A percentile compares a stretch with the other conserved stretches of the same genome.
phyloP scores from a whole-genome alignment of 2,797 vertebrate genomes.

The Scleropages formosus region DNA sequence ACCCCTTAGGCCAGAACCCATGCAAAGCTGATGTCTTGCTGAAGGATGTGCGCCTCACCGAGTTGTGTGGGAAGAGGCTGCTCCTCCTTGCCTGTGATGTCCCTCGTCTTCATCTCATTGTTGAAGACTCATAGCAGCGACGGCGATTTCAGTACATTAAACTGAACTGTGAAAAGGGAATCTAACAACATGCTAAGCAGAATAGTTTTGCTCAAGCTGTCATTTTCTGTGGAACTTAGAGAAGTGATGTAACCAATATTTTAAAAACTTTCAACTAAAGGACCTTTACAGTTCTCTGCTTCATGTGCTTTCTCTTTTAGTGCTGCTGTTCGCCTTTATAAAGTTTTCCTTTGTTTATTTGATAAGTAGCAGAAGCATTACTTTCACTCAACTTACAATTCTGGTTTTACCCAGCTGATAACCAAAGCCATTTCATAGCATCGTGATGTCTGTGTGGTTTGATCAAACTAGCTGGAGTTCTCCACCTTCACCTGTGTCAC shows the following conservation, averaged over 20 bases:
- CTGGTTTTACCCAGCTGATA: conserved; percentile 19
- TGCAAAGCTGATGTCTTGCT: conserved; percentile 14
- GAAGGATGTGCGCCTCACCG: conserved; percentile 51
- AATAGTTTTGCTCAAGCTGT: no score
- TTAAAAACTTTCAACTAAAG: background rate
- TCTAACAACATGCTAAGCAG: background rate
- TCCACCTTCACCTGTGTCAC: background rate
- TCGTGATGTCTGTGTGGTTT: background rate
- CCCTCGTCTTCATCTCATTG: no score
- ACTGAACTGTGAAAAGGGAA: conserved; percentile 37
- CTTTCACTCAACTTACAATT: background rate
- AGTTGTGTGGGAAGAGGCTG: conserved; percentile 9
- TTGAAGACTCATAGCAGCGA: no score
- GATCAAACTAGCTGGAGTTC: background rate
- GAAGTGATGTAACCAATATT: background rate
- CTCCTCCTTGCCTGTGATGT: no score
- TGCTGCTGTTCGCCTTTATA: no score
- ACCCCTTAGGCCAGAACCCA: no score
- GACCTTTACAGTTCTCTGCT: background rate
- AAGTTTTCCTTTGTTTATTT: background rate
- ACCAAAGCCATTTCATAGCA: conserved; percentile 25
- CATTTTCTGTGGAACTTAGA: no score
- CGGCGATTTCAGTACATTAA: background rate
- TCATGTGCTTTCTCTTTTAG: background rate
- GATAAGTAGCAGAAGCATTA: background rate